These are phyloP conservation scores for Pseudomyrmex flavicornis DNA, from an alignment of 1,140 invertebrate species.

Conservation along the genomic window DNA sequence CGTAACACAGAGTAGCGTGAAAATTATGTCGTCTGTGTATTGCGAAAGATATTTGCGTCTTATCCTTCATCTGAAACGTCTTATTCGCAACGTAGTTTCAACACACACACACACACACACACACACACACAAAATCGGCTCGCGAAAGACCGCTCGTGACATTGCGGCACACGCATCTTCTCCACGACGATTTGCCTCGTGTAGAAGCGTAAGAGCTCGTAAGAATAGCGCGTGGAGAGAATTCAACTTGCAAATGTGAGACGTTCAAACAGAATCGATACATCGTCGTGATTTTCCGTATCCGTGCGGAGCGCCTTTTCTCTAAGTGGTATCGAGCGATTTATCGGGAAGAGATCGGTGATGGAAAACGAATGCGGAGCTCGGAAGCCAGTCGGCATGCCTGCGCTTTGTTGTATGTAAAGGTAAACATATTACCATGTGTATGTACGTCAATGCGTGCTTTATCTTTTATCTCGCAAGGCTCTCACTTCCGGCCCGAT, in stretches of 20 bases:
- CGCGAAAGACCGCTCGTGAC: constrained; percentile 3
- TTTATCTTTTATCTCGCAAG: constrained; percentile 40
- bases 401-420: constrained; percentile 10
- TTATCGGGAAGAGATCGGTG: constrained; percentile 12
- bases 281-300: constrained; percentile 35
- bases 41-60: not conserved
- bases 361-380: constrained; percentile 17
- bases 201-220: not conserved
- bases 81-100: constrained; percentile 21
- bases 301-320: not conserved
- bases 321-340: constrained; percentile 34
- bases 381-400: not conserved
- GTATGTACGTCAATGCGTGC: constrained; percentile 39
- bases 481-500: constrained; percentile 45
- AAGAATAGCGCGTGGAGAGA: constrained; percentile 25
- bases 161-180: not conserved
- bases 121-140: not conserved
- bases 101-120: not conserved
- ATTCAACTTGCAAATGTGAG: constrained; percentile 44
- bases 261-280: constrained; percentile 54
- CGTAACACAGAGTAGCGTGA: not conserved
- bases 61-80: constrained; percentile 53
- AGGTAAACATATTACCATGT: constrained; percentile 54
- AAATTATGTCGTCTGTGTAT: constrained; percentile 40
- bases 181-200: constrained; percentile 36